These are phyloP conservation scores for Leptinotarsa peninsularis DNA, from an alignment of 2,888 invertebrate species.

Conservation along the genomic window DNA sequence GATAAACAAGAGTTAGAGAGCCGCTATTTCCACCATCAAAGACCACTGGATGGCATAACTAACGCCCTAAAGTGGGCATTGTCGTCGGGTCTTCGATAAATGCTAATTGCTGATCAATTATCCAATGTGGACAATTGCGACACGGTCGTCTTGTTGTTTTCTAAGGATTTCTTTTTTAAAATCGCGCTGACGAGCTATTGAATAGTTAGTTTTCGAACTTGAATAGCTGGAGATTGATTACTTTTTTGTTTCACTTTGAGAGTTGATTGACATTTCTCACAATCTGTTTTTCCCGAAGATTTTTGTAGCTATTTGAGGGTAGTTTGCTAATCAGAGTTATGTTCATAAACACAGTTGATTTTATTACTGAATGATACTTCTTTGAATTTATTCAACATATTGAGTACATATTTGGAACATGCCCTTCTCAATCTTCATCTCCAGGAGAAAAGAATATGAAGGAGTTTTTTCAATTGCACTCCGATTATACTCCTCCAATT, in stretches of 20 bases:
- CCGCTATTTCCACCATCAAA: constrained; percentile 22
- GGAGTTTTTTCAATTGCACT: too few relatives aligned
- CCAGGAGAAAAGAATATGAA: too few relatives aligned
- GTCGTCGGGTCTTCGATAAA: constrained; percentile 53
- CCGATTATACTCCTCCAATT: too few relatives aligned
- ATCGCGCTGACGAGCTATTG: background rate
- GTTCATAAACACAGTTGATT: too few relatives aligned
- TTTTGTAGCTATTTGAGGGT: too few relatives aligned
- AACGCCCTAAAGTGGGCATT: constrained; percentile 45
- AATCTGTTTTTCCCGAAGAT: too few relatives aligned
- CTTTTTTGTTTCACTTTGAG: background rate
- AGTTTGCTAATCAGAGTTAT: background rate
- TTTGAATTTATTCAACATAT: too few relatives aligned
- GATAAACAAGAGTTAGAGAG: constrained; percentile 21
- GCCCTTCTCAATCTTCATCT: too few relatives aligned
- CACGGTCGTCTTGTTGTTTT: constrained; percentile 29
- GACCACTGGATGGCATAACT: constrained; percentile 19
- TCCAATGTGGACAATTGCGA: constrained; percentile 10
- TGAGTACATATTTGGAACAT: too few relatives aligned
- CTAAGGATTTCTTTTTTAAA: background rate
- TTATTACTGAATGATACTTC: too few relatives aligned
- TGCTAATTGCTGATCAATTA: constrained; percentile 55
- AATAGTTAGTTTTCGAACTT: background rate
- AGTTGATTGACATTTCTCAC: too few relatives aligned
- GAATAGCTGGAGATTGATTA: background rate